Conservation (phyloP, 2,888 invertebrate species). For the Gnatocerus cornutus region DNA sequence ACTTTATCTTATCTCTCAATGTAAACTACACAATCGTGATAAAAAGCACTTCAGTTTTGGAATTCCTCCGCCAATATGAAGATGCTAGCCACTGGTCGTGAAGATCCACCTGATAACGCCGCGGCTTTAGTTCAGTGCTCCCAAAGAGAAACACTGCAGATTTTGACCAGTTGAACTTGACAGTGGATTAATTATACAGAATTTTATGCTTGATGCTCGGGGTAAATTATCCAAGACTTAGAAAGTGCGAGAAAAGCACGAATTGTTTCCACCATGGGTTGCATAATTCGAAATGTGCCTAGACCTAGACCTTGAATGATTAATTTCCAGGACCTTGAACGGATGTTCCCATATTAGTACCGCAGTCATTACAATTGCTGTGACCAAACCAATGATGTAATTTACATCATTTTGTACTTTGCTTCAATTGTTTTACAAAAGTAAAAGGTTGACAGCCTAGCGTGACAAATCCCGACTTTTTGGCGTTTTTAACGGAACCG, state of each 20-base stretch:
- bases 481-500: neutral
- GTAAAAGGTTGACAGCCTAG: constrained; percentile 4
- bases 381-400: neutral
- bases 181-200: constrained; percentile 23
- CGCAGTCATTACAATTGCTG: constrained; percentile 17
- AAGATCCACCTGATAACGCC: constrained; percentile 16
- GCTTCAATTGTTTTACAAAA: neutral
- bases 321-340: constrained; percentile 38
- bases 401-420: too few species aligned
- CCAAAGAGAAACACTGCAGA: constrained; percentile 39
- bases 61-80: constrained; percentile 2
- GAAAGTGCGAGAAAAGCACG: too few species aligned
- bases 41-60: neutral
- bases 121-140: constrained; percentile 46
- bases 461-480: neutral
- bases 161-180: constrained; percentile 27
- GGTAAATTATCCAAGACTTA: too few species aligned
- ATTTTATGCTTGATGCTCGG: constrained; percentile 16
- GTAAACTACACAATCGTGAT: neutral
- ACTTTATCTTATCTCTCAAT: constrained; percentile 8
- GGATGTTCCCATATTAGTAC: constrained; percentile 42
- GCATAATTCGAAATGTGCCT: constrained; percentile 21
- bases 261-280: neutral
- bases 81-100: neutral
- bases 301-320: constrained; percentile 39